Evolutionary conservation across 1,140 invertebrate genomes (phyloP).

Genomic region (Telenomus remus): DNA sequence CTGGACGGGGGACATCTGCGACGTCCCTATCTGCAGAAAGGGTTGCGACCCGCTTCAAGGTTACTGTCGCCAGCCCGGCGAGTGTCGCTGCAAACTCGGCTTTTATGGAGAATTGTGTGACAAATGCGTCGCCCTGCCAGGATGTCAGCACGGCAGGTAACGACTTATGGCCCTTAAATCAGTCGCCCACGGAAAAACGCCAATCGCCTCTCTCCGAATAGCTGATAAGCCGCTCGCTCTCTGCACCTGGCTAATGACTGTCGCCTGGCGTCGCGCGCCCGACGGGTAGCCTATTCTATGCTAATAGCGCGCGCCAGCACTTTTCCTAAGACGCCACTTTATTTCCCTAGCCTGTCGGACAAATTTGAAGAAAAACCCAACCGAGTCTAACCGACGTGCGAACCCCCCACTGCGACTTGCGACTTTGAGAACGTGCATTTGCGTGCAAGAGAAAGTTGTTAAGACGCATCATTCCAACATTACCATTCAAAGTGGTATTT

Average conservation of each 20-base stretch:
- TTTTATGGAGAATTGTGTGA: constrained; percentile 89
- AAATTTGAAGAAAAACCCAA: too few relatives aligned
- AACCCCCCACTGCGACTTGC: too few relatives aligned
- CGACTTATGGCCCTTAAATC: constrained; percentile 41
- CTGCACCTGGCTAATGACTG: background rate
- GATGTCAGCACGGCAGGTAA: constrained; percentile 86
- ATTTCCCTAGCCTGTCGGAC: background rate
- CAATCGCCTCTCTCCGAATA: too few relatives aligned
- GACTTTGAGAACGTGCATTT: too few relatives aligned
- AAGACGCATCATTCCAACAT: too few relatives aligned
- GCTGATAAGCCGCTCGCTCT: background rate
- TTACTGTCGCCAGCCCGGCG: constrained; percentile 91
- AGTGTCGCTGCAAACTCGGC: constrained; percentile 88
- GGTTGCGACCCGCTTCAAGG: constrained; percentile 94
- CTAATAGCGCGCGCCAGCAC: background rate
- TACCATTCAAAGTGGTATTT: too few relatives aligned
- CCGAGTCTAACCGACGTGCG: too few relatives aligned
- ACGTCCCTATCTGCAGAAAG: constrained; percentile 91
- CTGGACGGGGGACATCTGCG: constrained; percentile 95
- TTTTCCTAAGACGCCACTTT: background rate
- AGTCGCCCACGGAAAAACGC: constrained; percentile 27
- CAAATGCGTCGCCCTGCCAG: constrained; percentile 88
- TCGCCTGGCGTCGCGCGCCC: background rate
- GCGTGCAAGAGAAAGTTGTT: too few relatives aligned
- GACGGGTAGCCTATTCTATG: background rate